Base-by-base conservation (phyloP, 2,113 vertebrate genomes). In the Oreochromis niloticus region DNA sequence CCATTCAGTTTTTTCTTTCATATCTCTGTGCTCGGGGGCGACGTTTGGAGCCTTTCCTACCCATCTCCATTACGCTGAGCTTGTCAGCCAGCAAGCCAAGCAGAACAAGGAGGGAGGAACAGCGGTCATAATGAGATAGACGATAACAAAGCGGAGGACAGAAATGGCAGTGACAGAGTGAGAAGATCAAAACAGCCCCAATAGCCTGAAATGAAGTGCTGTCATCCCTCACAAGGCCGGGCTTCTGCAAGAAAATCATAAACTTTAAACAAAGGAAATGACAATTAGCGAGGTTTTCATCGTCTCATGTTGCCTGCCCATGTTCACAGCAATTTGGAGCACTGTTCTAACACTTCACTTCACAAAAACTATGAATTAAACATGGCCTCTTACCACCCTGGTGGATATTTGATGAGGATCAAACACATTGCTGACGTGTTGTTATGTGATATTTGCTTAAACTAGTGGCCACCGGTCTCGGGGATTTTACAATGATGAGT, bases 11-110 rank as follows among this genome's bases (percentile, higher is more conserved):
- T 82, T 61, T 66, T 82, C 41, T 86, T 73, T 81, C 78, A 81
- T 84, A 81, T 88, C 52, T 66, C 66, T 55, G 57, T 10, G 61
- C 83, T 91, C 1, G 4, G 83, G 88, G 83, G 52, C 17, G 14
- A 85, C 2, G 87, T 86, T 90, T 48, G 2, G 63, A 91, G 87
- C 86, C 73, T 81, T 55, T 87, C 79, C 85, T 59, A 87, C 85
- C 87, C 88, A 78, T 91, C 93, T 91, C 89, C 89, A 92, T 95
- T 94, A 93, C 22, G 12, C 80, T 85, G 43, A 39, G 81, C 90
- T 83, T 92, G 90, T 95, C 92, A 91, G 86, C 71, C 22, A 56
- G 39, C 82, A 32, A 90, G 83, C 84, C 52, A 10, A 88, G 91
- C 91, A 88, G 89, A 92, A 89, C 83, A 2, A 61, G 82, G 83